A percentile compares a stretch with the other conserved stretches of the same genome.
Evolutionary conservation across 2,888 invertebrate species (phyloP).

Genomic region (Drosophila neutralis): DNA sequence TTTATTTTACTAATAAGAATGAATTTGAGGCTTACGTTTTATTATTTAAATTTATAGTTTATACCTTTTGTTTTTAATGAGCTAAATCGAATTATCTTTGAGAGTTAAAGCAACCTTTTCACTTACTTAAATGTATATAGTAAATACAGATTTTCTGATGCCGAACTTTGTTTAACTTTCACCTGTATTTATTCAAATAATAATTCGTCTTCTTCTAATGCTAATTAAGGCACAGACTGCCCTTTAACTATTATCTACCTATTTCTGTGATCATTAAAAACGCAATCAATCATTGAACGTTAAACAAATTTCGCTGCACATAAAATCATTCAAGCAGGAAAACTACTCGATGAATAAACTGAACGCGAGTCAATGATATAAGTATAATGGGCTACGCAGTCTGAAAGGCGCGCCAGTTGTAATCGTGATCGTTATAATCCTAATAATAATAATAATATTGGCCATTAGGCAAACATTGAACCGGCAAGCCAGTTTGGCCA

Average conservation of each 20-base stretch:
- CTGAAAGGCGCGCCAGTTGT: conserved; percentile 45
- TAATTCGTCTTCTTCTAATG: background rate
- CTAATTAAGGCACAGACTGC: conserved; percentile 20
- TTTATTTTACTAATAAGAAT: background rate
- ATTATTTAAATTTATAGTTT: background rate
- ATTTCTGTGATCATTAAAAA: conserved; percentile 51
- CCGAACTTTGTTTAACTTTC: background rate
- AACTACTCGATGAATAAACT: conserved; percentile 35
- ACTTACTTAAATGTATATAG: background rate
- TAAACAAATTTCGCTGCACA: conserved; percentile 37
- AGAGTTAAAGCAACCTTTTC: background rate
- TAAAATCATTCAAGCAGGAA: conserved; percentile 39
- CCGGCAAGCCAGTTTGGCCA: conserved; percentile 69
- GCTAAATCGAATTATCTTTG: background rate
- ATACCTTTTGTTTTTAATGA: background rate
- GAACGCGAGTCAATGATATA: conserved; percentile 9
- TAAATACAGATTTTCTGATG: background rate
- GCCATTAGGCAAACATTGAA: conserved; percentile 73
- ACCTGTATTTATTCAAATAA: background rate
- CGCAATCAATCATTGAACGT: conserved; percentile 67
- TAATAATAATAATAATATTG: conserved; percentile 75
- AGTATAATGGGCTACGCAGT: conserved; percentile 4
- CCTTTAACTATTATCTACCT: background rate
- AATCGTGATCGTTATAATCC: conserved; percentile 63
- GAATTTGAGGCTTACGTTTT: background rate